These are phyloP conservation scores for cattle (Bos taurus) DNA, from an alignment of 2,113 vertebrate species.

Conservation along the genomic window DNA sequence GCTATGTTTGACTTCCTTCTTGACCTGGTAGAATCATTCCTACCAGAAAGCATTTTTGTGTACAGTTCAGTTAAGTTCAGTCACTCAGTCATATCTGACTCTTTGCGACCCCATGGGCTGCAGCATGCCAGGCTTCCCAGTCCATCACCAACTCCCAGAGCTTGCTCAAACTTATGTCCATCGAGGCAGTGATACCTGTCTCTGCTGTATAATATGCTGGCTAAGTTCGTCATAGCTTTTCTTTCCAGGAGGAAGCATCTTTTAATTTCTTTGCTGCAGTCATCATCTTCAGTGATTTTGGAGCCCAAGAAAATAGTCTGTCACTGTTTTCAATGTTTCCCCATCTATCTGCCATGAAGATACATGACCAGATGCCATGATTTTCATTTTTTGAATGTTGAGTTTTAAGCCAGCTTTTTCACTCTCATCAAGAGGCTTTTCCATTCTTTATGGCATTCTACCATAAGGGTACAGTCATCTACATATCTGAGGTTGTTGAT, in stretches of 20 bases:
- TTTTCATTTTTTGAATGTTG: background rate
- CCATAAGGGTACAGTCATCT: background rate
- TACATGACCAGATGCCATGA: background rate
- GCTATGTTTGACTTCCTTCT: background rate
- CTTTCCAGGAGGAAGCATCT: background rate
- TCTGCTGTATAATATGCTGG: background rate
- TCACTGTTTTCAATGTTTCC: background rate
- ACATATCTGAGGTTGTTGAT: background rate
- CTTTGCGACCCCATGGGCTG: background rate
- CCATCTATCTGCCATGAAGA: background rate
- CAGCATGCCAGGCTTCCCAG: background rate
- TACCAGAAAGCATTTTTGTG: background rate
- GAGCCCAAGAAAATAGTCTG: background rate
- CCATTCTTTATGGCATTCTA: background rate
- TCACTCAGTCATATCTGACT: background rate
- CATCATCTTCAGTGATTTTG: background rate
- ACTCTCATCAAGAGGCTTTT: background rate
- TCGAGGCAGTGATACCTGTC: background rate
- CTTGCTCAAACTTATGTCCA: background rate
- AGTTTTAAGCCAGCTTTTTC: background rate
- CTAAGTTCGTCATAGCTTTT: background rate
- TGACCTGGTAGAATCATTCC: background rate
- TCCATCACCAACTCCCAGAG: background rate
- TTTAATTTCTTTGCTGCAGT: background rate
- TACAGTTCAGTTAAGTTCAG: background rate